Percentiles rank a stretch among this genome's conserved stretches.
These are phyloP conservation scores for Meandrina meandrites DNA, from an alignment of 92 coral and sea anemone genomes.

Conservation along the genomic window DNA sequence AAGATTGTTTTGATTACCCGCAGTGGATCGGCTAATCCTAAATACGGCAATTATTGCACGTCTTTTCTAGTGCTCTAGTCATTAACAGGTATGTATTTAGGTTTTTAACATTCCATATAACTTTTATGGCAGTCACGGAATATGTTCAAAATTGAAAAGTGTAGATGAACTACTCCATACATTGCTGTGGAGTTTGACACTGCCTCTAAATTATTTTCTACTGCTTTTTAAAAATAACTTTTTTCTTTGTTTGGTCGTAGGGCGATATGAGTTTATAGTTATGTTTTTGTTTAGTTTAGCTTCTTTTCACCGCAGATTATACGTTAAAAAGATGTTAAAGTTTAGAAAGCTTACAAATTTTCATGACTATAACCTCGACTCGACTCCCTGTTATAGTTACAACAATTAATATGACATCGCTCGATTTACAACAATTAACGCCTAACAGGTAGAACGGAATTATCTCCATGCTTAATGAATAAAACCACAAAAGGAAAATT, in stretches of 20 bases:
- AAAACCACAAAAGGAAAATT: not conserved
- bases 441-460: not conserved
- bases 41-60: slow-evolving; percentile 26
- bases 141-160: not conserved
- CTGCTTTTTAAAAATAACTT: not conserved
- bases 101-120: not conserved
- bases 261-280: not conserved
- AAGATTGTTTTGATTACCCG: slow-evolving; percentile 22
- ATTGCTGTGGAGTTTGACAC: not conserved
- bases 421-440: not conserved
- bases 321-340: not conserved
- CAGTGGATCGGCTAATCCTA: not conserved
- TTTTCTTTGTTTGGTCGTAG: not conserved
- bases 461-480: not conserved
- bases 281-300: slow-evolving; percentile 5
- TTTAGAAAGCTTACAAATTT: not conserved
- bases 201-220: not conserved
- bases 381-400: not conserved
- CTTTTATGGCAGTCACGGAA: not conserved
- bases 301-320: not conserved
- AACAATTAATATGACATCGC: not conserved
- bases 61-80: not conserved
- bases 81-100: slow-evolving; percentile 29
- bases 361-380: not conserved
- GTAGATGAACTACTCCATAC: not conserved